phyloP scores from a whole-genome alignment of 2,888 invertebrate genomes.

The Neelides folsomi region DNA sequence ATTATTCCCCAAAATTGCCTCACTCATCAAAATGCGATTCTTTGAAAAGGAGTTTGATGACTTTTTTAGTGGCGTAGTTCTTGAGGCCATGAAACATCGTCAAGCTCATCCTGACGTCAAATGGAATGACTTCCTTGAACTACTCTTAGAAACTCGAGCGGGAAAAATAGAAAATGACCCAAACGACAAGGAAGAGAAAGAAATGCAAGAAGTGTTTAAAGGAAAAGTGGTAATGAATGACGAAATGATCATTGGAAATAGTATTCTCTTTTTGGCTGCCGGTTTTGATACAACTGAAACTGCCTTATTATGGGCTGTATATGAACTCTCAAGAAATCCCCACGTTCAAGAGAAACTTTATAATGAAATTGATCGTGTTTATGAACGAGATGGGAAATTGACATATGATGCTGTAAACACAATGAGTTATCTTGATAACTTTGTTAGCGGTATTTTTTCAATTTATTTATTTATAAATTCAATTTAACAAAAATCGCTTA shows the following conservation, averaged over 20 bases:
- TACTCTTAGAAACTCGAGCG: not conserved
- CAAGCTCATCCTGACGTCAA: not conserved
- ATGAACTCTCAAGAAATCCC: too few species aligned
- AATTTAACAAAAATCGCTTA: too few species aligned
- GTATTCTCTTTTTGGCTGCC: not conserved
- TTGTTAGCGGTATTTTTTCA: too few species aligned
- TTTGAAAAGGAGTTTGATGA: not conserved
- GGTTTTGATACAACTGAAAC: not conserved
- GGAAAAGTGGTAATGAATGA: not conserved
- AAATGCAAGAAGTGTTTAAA: not conserved
- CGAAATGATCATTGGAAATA: not conserved
- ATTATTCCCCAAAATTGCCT: too few species aligned
- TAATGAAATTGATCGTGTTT: too few species aligned
- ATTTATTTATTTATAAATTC: too few species aligned
- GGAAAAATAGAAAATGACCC: not conserved
- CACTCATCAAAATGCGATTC: too few species aligned
- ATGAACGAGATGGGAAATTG: too few species aligned
- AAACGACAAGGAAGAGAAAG: not conserved
- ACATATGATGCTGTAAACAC: too few species aligned
- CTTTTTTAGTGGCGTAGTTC: not conserved
- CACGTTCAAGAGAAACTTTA: too few species aligned
- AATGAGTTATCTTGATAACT: too few species aligned
- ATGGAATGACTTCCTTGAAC: not conserved
- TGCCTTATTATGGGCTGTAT: too few species aligned
- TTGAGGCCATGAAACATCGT: not conserved